A percentile compares a stretch with the other conserved stretches of the same genome.
phyloP scores from a whole-genome alignment of 1,140 invertebrate genomes.

The Amphibalanus amphitrite region DNA sequence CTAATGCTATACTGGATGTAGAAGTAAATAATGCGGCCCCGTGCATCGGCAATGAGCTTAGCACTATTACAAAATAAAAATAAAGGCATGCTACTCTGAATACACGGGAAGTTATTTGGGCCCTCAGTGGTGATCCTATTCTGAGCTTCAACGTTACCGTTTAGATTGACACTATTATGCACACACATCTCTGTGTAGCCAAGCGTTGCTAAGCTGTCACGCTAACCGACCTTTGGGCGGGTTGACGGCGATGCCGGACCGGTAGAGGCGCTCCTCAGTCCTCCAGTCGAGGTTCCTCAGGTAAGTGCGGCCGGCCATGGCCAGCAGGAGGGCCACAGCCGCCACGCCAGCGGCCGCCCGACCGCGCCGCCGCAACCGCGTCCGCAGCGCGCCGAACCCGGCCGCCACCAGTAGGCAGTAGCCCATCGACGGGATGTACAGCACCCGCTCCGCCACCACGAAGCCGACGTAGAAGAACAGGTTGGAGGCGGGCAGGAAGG shows the following conservation, averaged over 20 bases:
- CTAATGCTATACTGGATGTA: too few relatives aligned
- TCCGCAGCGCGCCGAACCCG: slow-evolving; percentile 34
- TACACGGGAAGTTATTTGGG: too few relatives aligned
- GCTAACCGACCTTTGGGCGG: slow-evolving; percentile 80
- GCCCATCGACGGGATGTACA: slow-evolving; percentile 73
- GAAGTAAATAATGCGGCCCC: too few relatives aligned
- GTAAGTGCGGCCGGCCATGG: slow-evolving; percentile 16
- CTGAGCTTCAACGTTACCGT: too few relatives aligned
- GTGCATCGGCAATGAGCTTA: too few relatives aligned
- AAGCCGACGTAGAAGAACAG: slow-evolving; percentile 67
- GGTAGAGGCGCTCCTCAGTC: slow-evolving; percentile 81
- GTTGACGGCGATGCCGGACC: slow-evolving; percentile 76
- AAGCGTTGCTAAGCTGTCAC: not conserved
- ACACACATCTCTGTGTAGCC: not conserved
- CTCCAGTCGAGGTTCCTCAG: slow-evolving; percentile 72
- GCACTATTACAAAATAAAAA: too few relatives aligned
- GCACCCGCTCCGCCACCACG: slow-evolving; percentile 68
- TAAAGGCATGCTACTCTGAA: too few relatives aligned
- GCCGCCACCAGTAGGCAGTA: slow-evolving; percentile 55
- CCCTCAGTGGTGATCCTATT: too few relatives aligned
- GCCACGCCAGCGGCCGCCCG: not conserved
- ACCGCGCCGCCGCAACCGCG: slow-evolving; percentile 6
- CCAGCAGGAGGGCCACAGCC: slow-evolving; percentile 14
- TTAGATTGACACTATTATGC: not conserved
- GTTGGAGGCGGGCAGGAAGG: slow-evolving; percentile 84